phyloP scores from a whole-genome alignment of 2,113 vertebrate species.

The Alligator sinensis region DNA sequence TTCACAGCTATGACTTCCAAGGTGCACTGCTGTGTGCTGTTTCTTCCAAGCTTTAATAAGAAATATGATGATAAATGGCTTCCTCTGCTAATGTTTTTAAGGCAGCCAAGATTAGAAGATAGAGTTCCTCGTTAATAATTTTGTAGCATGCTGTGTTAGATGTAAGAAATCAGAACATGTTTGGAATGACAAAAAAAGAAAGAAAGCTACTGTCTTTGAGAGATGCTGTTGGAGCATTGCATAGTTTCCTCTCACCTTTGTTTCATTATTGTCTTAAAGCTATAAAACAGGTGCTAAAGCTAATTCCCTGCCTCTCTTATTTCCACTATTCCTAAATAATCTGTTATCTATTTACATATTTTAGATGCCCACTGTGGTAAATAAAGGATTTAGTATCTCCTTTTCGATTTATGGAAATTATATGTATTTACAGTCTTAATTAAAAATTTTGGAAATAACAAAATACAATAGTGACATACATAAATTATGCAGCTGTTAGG shows the following conservation, averaged over 20 bases:
- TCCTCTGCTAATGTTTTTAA: slow-evolving; percentile 70
- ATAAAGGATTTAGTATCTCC: background rate
- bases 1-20: slow-evolving; percentile 67
- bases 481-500: background rate
- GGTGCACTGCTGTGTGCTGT: slow-evolving; percentile 66
- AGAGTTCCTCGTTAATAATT: slow-evolving; percentile 51
- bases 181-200: background rate
- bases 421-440: background rate
- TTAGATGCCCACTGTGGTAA: background rate
- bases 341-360: background rate
- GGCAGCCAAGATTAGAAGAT: slow-evolving; percentile 58
- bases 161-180: slow-evolving; percentile 6
- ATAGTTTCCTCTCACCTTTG: background rate
- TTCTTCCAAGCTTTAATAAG: slow-evolving; percentile 75
- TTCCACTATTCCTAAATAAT: background rate
- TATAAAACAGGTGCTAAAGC: slow-evolving; percentile 11
- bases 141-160: background rate
- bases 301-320: background rate
- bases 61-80: slow-evolving; percentile 74
- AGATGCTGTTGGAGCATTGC: background rate
- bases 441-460: background rate
- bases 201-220: background rate
- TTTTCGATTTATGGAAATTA: background rate
- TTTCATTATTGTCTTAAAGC: background rate
- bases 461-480: background rate